Base-by-base conservation (phyloP, 2,888 invertebrate species). In the Dioctria linearis region DNA sequence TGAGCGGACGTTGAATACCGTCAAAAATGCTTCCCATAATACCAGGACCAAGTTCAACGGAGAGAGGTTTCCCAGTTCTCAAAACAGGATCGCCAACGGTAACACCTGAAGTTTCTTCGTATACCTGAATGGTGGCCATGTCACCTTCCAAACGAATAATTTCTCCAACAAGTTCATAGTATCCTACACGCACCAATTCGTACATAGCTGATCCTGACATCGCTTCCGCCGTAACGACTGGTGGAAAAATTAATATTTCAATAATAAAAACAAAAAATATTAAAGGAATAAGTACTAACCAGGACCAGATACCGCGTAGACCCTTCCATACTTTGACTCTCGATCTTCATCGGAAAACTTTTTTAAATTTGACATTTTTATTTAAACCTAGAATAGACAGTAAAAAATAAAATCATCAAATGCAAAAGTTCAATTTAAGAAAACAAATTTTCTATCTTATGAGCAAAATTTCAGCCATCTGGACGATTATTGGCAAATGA, bases 131-230 rank as follows among this genome's bases (percentile, higher is more conserved):
- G 85, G 99, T 99, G 82, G 99, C 99, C 95, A 98, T 96, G 90
- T 99, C 99, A 82, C 98, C 98, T 91, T 99, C 99, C 83, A 99
- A 93, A 90, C 99, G 95, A 90, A 99, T 99, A 90, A 99, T 99
- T 92, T 99, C 99, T 84, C 99, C 99, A 13, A 99, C 99, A 86
- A 99, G 91, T 90, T 99, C 98, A 85, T 94, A 93, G 90, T 99
- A 98, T 1, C 99, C 99, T 61, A 99, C 99, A 85, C 99, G 94
- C 83, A 99, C 99, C 91, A 99, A 90, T 91, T 99, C 99, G 94
- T 99, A 99, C 98, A 99, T 99, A 92, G 99, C 99, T 43, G 99
- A 96, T 83, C 99, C 99, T 82, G 98, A 94, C 99, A 99, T 99
- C 89, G 95, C 95, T 90, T 99, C 98, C 84, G 99, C 99, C 82